Evolutionary conservation across 2,797 vertebrate genomes (phyloP), one percentile per base, ranked within the genome.

Genomic region (Acrossocheilus wenchowensis): DNA sequence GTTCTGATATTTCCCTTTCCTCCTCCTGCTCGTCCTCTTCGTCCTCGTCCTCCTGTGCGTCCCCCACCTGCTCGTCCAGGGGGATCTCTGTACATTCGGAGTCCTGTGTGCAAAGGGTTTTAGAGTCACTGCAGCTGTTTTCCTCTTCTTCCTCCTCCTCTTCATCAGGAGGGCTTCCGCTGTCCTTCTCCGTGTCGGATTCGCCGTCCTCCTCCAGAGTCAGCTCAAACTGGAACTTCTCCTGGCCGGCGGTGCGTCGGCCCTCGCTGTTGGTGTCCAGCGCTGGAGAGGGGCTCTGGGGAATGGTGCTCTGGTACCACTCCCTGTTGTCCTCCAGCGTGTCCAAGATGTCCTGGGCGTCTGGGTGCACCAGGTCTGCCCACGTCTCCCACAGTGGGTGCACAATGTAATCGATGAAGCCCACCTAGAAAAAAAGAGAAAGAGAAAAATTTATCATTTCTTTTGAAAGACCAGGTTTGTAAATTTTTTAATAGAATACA

Each of bases 241-340:
- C 98, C 30, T 96, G 96, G 87, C 96, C 97, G 10, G 97, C 96
- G 87, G 96, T 96, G 43, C 96, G 96, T 41, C 95, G 96, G 89
- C 97, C 95, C 17, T 99, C 98, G 78, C 97, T 96, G 21, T 95
- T 95, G 80, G 97, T 97, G 45, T 98, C 98, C 60, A 97, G 94
- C 0, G 96, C 93, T 19, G 98, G 98, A 85, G 98, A 99, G 23
- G 98, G 98, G 94, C 98, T 99, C 91, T 99, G 98, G 86, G 98
- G 98, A 90, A 99, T 99, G 96, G 98, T 99, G 97, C 98, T 99
- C 96, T 99, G 98, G 94, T 99, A 99, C 98, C 98, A 99, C 93
- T 99, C 98, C 91, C 98, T 95, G 95, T 99, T 99, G 95, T 99
- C 98, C 93, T 99, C 98, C 93, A 99, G 93, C 12, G 97, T 99